Base-by-base conservation (phyloP, 2,797 vertebrate species). In the Lutjanus campechanus region DNA sequence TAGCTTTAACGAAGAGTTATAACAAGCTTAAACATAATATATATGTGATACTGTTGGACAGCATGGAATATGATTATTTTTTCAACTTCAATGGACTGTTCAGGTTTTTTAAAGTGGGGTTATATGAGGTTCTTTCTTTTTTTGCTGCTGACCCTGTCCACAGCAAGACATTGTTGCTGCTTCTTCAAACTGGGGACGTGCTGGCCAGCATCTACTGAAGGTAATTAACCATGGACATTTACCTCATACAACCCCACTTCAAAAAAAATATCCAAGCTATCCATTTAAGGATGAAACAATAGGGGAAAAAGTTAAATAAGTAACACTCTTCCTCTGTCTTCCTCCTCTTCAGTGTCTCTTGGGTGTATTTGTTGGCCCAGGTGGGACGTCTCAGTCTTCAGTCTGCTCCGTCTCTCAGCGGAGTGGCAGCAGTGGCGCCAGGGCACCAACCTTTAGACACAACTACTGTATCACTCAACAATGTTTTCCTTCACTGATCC, bases 391-490 rank as follows among this genome's bases (percentile, higher is more conserved):
- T 96, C 95, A 92, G 81, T 95, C 94, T 54, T 77, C 94, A 89
- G 89, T 56, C 81, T 43, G 78, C 75, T 86, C 73, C 15, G 53
- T 95, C 94, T 93, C 92, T 95, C 95, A 93, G 88, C 93, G 83
- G 76, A 82, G 68, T 44, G 85, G 85, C 80, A 84, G 91, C 88
- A 59, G 91, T 94, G 96, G 95, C 95, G 95, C 95, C 95, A 47
- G 69, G 86, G 85, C 88, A 81, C 72, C 68, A 77, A 82, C 89
- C 85, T 88, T 91, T 89, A 96, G 95, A 95, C 95, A 96, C 92
- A 96, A 96, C 95, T 94, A 93, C 93, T 92, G 84, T 88, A 94
- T 95, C 95, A 94, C 89, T 94, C 93, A 93, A 82, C 93, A 85
- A 86, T 87, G 68, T 63, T 82, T 80, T 72, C 73, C 85, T 82